Percentiles rank a stretch among this genome's conserved stretches.
phyloP scores from a whole-genome alignment of 2,113 vertebrate genomes.

The Ceuthmochares aereus region DNA sequence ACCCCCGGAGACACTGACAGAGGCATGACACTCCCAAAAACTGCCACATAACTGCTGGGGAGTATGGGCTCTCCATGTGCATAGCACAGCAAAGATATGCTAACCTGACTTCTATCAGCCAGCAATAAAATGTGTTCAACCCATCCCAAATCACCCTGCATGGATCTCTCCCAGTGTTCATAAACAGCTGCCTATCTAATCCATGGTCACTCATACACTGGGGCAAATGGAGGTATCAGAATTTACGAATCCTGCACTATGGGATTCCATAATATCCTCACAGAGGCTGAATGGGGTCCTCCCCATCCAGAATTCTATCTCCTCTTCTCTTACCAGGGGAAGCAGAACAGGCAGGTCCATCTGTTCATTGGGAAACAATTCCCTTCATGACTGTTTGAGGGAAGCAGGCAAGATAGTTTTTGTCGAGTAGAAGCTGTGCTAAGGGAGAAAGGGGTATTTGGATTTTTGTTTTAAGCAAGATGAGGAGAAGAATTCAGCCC shows the following conservation, averaged over 20 bases:
- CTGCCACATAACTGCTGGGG: background rate
- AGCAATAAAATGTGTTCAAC: background rate
- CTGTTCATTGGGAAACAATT: background rate
- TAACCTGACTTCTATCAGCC: background rate
- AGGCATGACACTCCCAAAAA: background rate
- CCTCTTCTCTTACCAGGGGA: background rate
- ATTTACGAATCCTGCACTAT: background rate
- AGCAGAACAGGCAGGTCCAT: background rate
- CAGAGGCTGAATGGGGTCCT: background rate
- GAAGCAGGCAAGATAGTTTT: background rate
- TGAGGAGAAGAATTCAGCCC: background rate
- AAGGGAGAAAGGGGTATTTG: background rate
- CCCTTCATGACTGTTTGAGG: background rate
- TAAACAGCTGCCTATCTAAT: background rate
- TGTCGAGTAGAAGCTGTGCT: background rate
- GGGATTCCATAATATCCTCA: background rate
- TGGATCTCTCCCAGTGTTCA: background rate
- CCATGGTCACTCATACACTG: background rate
- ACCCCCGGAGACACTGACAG: background rate
- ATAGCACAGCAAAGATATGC: background rate
- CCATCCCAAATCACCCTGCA: background rate
- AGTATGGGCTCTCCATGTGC: background rate
- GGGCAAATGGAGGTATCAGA: background rate
- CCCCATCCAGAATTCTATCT: background rate
- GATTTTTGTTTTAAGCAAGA: background rate